These are phyloP conservation scores for Macropodus opercularis DNA, from an alignment of 2,797 vertebrate genomes.

Conservation along the genomic window DNA sequence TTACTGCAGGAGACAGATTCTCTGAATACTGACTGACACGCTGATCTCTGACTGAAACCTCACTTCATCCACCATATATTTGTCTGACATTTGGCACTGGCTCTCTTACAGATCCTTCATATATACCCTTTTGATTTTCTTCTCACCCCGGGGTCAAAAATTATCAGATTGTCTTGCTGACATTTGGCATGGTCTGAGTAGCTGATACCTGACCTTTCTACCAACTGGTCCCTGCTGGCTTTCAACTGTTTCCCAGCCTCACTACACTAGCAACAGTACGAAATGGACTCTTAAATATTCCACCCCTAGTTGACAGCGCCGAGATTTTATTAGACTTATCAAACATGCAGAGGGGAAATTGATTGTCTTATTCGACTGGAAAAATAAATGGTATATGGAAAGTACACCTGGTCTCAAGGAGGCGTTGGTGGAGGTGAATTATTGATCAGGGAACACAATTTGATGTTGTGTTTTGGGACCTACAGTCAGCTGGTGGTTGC, in stretches of 20 bases:
- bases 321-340: slow-evolving; percentile 58
- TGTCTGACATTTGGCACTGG: slow-evolving; percentile 67
- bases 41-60: slow-evolving; percentile 57
- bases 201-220: slow-evolving; percentile 74
- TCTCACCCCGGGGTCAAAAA: slow-evolving; percentile 49
- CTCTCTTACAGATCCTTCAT: slow-evolving; percentile 53
- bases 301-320: slow-evolving; percentile 29
- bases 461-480: slow-evolving; percentile 25
- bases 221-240: slow-evolving; percentile 42
- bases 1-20: slow-evolving; percentile 1
- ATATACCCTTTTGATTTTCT: slow-evolving; percentile 56
- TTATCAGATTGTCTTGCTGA: slow-evolving; percentile 71
- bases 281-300: slow-evolving; percentile 63
- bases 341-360: slow-evolving; percentile 57
- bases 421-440: slow-evolving; percentile 42
- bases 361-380: slow-evolving; percentile 55
- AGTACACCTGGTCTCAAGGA: slow-evolving; percentile 42
- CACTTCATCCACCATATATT: slow-evolving; percentile 49
- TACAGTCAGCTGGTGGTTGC: slow-evolving; percentile 5
- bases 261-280: slow-evolving; percentile 12
- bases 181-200: slow-evolving; percentile 70
- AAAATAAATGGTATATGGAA: slow-evolving; percentile 35
- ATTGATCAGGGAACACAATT: slow-evolving; percentile 42
- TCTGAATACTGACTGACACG: slow-evolving; percentile 49
- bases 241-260: slow-evolving; percentile 32